These are phyloP conservation scores for Apaloderma vittatum DNA, from an alignment of 2,113 vertebrate species.

Conservation along the genomic window DNA sequence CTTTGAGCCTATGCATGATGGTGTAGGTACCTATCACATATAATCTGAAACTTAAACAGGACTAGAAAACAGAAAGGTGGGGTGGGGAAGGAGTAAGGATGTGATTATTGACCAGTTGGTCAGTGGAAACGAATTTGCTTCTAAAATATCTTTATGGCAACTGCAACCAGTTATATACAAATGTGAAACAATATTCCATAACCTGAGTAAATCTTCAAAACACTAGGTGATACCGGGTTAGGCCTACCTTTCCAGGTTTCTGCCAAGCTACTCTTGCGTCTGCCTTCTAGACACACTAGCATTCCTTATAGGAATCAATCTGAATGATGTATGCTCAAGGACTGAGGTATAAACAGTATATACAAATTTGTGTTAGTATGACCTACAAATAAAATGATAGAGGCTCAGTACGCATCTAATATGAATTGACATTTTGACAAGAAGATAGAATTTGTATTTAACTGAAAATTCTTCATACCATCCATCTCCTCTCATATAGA, in stretches of 20 bases:
- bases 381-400: not conserved
- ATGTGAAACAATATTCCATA: not conserved
- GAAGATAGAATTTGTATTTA: not conserved
- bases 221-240: not conserved
- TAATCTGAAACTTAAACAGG: not conserved
- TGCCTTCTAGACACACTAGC: not conserved
- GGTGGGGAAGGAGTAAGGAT: not conserved
- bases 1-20: not conserved
- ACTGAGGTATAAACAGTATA: not conserved
- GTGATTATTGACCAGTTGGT: not conserved
- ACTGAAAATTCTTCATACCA: not conserved
- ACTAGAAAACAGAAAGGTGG: not conserved
- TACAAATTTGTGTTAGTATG: not conserved
- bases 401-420: not conserved
- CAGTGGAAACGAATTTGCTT: not conserved
- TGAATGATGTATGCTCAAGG: not conserved
- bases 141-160: not conserved
- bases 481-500: not conserved
- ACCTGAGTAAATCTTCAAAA: not conserved
- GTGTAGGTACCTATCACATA: not conserved
- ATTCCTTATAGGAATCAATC: not conserved
- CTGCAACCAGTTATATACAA: not conserved
- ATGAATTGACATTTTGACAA: not conserved
- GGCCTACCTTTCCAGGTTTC: not conserved
- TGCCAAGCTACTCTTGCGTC: not conserved